These are phyloP conservation scores for Plodia interpunctella DNA, from an alignment of 1,140 invertebrate genomes.

Conservation along the genomic window DNA sequence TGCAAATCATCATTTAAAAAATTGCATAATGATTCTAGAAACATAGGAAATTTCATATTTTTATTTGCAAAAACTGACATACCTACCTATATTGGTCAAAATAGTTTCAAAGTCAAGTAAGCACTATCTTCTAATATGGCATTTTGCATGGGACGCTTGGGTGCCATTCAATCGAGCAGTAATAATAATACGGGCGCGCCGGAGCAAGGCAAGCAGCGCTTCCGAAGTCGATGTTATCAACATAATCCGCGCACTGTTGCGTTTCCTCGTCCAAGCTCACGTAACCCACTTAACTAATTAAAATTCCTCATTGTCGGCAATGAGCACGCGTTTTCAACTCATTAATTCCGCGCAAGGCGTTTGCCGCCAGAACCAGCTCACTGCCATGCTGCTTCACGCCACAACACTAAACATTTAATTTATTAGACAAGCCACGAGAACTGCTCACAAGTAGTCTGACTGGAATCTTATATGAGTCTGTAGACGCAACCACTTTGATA, in stretches of 20 bases:
- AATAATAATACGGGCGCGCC: neutral
- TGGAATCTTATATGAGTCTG: too few relatives aligned
- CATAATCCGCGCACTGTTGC: conserved; percentile 28
- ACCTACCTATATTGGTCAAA: too few relatives aligned
- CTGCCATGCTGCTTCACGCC: neutral
- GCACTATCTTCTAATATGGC: neutral
- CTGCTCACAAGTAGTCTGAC: too few relatives aligned
- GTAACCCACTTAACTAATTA: conserved; percentile 52
- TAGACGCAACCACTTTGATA: too few relatives aligned
- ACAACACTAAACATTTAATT: neutral
- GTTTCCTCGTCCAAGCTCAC: conserved; percentile 35
- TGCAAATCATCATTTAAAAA: too few relatives aligned
- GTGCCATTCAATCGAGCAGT: neutral
- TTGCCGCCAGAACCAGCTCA: conserved; percentile 7
- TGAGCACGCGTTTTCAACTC: conserved; percentile 40
- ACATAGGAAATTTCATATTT: too few relatives aligned
- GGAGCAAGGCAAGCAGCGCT: conserved; percentile 11
- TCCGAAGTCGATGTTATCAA: conserved; percentile 19
- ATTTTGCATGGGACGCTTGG: neutral
- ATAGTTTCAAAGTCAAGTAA: too few relatives aligned
- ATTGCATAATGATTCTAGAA: too few relatives aligned
- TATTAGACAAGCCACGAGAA: neutral
- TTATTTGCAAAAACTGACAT: too few relatives aligned
- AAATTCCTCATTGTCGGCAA: conserved; percentile 44
- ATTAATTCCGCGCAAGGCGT: conserved; percentile 29